Conservation (phyloP, 2,888 invertebrate species). For the Pachycephus smyrnensis region DNA sequence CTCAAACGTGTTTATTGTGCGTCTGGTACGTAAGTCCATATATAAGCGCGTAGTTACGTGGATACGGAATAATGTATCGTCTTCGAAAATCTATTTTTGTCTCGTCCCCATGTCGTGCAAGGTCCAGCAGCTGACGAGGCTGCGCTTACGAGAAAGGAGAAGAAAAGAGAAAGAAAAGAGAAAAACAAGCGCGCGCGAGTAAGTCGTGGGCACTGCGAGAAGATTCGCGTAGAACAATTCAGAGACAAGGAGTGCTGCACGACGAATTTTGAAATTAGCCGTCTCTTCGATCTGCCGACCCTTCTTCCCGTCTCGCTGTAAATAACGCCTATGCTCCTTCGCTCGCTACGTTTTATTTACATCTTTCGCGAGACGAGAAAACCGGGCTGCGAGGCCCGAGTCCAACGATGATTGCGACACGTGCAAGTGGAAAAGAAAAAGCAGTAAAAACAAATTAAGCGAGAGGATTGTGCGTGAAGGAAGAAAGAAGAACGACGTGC, state of each 20-base stretch:
- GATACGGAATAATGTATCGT: background rate
- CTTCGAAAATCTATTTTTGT: background rate
- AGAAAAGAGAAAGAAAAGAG: background rate
- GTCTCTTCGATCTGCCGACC: background rate
- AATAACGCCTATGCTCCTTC: background rate
- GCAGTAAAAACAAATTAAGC: background rate
- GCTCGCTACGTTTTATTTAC: background rate
- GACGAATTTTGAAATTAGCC: background rate
- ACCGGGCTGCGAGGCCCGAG: background rate
- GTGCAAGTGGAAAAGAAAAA: background rate
- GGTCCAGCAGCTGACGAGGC: background rate
- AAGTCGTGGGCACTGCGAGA: background rate
- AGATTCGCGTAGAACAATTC: background rate
- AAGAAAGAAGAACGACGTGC: background rate
- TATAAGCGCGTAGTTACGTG: background rate
- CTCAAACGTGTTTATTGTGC: background rate
- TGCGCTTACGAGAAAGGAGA: background rate
- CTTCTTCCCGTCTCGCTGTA: background rate
- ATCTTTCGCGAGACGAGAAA: background rate
- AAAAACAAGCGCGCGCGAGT: too few species aligned
- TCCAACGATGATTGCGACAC: background rate
- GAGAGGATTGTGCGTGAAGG: background rate
- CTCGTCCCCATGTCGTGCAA: background rate
- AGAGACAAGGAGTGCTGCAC: background rate
- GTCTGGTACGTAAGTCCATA: background rate